Percentiles rank a stretch among this genome's conserved stretches.
Evolutionary conservation across 2,797 vertebrate species (phyloP).

Genomic region (Hypotaenidia philippensis): DNA sequence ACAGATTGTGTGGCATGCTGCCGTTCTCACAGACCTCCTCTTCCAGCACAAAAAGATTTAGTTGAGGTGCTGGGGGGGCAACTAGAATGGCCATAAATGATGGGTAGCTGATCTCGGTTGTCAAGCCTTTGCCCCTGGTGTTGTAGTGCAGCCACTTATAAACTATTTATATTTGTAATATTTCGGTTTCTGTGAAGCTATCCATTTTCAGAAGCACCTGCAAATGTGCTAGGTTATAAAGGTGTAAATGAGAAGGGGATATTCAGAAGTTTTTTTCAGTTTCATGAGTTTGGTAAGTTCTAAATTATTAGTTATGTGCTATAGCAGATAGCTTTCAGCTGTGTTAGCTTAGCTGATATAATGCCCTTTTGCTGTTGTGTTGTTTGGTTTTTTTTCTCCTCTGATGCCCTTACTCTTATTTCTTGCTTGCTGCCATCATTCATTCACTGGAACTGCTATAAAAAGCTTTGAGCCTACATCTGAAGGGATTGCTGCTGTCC

Average conservation of each 20-base stretch:
- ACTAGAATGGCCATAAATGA: rapidly evolving
- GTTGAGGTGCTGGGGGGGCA: background rate
- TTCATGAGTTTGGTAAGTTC: background rate
- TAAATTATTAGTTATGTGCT: background rate
- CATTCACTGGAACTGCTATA: background rate
- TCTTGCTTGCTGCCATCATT: background rate
- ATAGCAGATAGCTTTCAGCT: background rate
- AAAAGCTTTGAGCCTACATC: background rate
- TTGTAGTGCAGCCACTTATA: rapidly evolving
- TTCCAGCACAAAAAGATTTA: background rate
- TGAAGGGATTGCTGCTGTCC: background rate
- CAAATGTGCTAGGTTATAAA: background rate
- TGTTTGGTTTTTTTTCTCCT: too few species aligned
- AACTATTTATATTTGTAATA: rapidly evolving
- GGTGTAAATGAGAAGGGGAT: background rate
- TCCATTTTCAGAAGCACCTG: background rate
- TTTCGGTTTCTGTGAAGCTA: background rate
- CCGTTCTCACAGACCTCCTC: background rate
- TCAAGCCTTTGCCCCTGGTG: too few species aligned
- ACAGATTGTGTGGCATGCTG: background rate
- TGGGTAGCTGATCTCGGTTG: background rate
- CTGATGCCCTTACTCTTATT: background rate
- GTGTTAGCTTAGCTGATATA: background rate
- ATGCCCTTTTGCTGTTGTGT: too few species aligned
- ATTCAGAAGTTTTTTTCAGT: background rate